Percentiles rank a stretch among this genome's conserved stretches.
phyloP scores from a whole-genome alignment of 2,113 vertebrate species.

The Burhinus oedicnemus region DNA sequence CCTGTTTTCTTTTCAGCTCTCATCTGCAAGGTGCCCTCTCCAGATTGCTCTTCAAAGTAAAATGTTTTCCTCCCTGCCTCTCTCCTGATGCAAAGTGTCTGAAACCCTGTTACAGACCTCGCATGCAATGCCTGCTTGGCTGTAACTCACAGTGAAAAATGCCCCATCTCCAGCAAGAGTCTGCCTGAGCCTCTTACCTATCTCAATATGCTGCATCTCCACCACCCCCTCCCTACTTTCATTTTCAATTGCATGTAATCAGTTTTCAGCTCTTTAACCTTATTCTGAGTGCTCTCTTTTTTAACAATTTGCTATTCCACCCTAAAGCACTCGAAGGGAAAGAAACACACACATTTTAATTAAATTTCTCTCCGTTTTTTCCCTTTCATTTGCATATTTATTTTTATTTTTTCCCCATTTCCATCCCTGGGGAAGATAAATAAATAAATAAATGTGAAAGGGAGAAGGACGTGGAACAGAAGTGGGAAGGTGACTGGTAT shows the following conservation, averaged over 20 bases:
- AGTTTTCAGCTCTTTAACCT: constrained; percentile 71
- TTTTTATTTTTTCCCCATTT: constrained; percentile 36
- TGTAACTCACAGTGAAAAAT: constrained; percentile 50
- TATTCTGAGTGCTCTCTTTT: constrained; percentile 67
- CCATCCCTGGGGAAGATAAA: constrained; percentile 24
- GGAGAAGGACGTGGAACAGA: constrained; percentile 37
- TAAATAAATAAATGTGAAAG: constrained; percentile 42
- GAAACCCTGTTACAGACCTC: not conserved
- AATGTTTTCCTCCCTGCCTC: constrained; percentile 3
- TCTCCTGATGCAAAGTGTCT: constrained; percentile 3
- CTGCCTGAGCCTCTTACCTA: constrained; percentile 38
- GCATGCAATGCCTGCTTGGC: not conserved
- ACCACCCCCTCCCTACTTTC: constrained; percentile 46
- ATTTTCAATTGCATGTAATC: constrained; percentile 70
- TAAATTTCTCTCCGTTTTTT: constrained; percentile 60
- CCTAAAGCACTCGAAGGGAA: constrained; percentile 66
- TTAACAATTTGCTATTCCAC: constrained; percentile 70
- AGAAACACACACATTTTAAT: constrained; percentile 74
- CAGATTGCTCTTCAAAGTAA: constrained; percentile 45
- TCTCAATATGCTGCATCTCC: not conserved
- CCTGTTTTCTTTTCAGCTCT: not conserved
- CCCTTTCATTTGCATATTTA: constrained; percentile 64
- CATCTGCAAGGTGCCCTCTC: constrained; percentile 37
- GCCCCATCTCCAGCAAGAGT: constrained; percentile 8
- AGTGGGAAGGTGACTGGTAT: constrained; percentile 49